Percentiles rank a stretch among this genome's conserved stretches.
Conservation (phyloP, 1,140 invertebrate genomes). For the Lasioglossum baleicum region DNA sequence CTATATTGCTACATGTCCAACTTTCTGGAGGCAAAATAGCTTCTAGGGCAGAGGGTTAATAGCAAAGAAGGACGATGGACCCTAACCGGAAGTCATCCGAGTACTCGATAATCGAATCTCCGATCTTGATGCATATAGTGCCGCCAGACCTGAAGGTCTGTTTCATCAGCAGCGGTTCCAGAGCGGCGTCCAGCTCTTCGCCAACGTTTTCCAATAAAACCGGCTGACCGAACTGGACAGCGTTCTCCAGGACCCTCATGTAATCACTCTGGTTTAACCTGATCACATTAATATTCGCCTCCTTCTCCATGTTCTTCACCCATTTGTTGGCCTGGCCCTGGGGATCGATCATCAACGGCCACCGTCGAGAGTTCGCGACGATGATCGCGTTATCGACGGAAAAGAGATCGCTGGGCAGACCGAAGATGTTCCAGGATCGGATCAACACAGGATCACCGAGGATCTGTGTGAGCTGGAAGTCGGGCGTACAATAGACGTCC, state of each 20-base stretch:
- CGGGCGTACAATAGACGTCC: conserved; percentile 88
- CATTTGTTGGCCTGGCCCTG: conserved; percentile 97
- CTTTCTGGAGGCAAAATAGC: too few relatives aligned
- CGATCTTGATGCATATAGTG: conserved; percentile 89
- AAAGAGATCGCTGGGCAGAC: conserved; percentile 92
- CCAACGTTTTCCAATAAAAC: conserved; percentile 91
- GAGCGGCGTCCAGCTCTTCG: conserved; percentile 93
- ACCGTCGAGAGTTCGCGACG: conserved; percentile 89
- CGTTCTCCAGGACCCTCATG: conserved; percentile 92
- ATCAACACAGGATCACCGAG: conserved; percentile 93
- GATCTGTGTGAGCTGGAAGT: conserved; percentile 88
- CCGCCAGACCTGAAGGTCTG: conserved; percentile 94
- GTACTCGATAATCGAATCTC: conserved; percentile 91
- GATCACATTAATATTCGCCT: conserved; percentile 89
- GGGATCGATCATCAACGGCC: conserved; percentile 97
- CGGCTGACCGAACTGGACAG: conserved; percentile 96
- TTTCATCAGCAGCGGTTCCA: conserved; percentile 92
- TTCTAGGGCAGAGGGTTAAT: too few relatives aligned
- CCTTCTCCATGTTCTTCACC: conserved; percentile 96
- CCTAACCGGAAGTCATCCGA: conserved; percentile 89
- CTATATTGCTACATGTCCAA: too few relatives aligned
- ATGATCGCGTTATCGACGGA: conserved; percentile 97
- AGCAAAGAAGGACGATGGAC: neutral
- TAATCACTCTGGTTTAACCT: conserved; percentile 91
- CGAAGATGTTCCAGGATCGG: conserved; percentile 94